phyloP scores from a whole-genome alignment of 2,888 invertebrate species.

The Drosophila hamatofila region DNA sequence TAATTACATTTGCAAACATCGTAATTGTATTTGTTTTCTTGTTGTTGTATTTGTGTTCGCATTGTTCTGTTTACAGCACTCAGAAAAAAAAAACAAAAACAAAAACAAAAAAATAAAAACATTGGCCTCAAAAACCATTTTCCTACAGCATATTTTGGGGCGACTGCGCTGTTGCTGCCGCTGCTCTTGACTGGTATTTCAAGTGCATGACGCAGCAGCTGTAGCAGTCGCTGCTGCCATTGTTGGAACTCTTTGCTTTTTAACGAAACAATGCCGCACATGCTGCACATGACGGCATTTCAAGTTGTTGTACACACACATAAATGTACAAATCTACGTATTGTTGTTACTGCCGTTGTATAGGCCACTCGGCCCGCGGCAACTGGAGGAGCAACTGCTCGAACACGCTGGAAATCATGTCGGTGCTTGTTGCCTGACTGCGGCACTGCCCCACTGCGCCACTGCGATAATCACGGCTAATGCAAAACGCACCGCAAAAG shows the following conservation, averaged over 20 bases:
- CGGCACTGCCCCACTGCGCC: conserved; percentile 5
- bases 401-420: conserved; percentile 31
- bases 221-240: conserved; percentile 27
- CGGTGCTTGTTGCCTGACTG: conserved; percentile 3
- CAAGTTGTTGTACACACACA: conserved; percentile 37
- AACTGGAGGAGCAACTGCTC: conserved; percentile 14
- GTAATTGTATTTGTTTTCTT: conserved; percentile 42
- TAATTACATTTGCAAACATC: conserved; percentile 67
- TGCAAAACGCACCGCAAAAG: conserved; percentile 36
- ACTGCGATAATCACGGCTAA: conserved; percentile 60
- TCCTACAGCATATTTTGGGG: conserved; percentile 37
- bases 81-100: conserved; percentile 25
- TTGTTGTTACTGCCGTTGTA: conserved; percentile 22
- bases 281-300: conserved; percentile 70
- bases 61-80: conserved; percentile 41
- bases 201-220: conserved; percentile 58
- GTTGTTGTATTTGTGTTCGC: neutral
- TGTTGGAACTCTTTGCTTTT: conserved; percentile 43
- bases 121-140: conserved; percentile 30
- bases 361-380: conserved; percentile 20
- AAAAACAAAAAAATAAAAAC: neutral
- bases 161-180: conserved; percentile 29
- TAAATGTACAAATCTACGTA: conserved; percentile 5
- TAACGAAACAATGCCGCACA: conserved; percentile 59
- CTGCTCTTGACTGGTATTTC: conserved; percentile 67